Base-by-base conservation (phyloP, 2,888 invertebrate species). In the Philaethria dido region DNA sequence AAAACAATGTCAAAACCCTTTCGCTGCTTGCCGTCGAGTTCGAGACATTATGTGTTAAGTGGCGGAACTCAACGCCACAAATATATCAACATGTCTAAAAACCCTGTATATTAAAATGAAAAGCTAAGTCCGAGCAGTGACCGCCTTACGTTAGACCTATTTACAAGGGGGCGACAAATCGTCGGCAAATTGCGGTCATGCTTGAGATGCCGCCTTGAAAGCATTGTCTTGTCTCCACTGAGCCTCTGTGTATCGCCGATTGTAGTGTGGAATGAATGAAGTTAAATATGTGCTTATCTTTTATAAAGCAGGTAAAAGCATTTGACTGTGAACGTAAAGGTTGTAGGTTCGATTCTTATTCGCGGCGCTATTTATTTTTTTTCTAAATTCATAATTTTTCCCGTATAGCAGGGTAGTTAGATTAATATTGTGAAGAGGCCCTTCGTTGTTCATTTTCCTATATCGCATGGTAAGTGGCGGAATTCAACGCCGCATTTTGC, bases 221-320 rank as follows among this genome's bases (percentile, higher is more conserved):
- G 85, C 85, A 78, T 83, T 84, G 81, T 81, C 81, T 80, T 83
- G 85, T 85, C 72, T 71, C 67, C 74, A 20, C 69, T 29, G 22
- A 42, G 29, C 65, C n/a, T 13, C n/a, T 22, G 50, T 3, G 29
- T 44, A 16, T 45, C 45, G 18, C 18, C 45, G 33, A 16, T 14
- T 57, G 42, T 57, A 42, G 16, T 22, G 11, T 57, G 2, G 1
- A 11, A 1, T 8, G 22, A 20, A 20, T 25, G 9, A 42, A 2
- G 20, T 36, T n/a, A 39, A 18, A 25, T 3, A 3, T 50, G 25
- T 50, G n/a, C 25, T 50, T 6, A n/a, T 50, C 22, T 50, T n/a
- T 42, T 42, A 42, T 42, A 36, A 36, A 4, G 33, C 1, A 8
- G 9, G 1, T n/a, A n/a, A 9, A 36, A 8, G 33, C 33, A 36